phyloP scores from a whole-genome alignment of 1,140 invertebrate genomes.

The Meloidogyne chitwoodi region DNA sequence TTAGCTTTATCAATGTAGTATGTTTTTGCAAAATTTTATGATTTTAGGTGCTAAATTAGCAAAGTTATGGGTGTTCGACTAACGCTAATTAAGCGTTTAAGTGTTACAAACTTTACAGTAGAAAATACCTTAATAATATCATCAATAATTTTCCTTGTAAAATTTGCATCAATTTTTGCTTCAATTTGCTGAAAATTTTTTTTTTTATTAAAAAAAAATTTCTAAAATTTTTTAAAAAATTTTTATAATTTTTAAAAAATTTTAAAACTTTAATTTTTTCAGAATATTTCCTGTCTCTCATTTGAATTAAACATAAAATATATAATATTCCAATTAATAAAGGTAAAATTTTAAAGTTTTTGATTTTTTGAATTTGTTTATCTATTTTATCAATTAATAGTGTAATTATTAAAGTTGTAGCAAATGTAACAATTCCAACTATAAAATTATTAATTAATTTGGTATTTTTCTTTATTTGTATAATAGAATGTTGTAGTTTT shows the following conservation, averaged over 20 bases:
- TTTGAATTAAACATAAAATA: constrained; percentile 12
- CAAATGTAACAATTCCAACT: not conserved
- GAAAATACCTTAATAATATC: not conserved
- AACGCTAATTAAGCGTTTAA: too few relatives aligned
- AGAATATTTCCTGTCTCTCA: not conserved
- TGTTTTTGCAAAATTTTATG: too few relatives aligned
- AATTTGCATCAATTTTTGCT: not conserved
- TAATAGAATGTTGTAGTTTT: too few relatives aligned
- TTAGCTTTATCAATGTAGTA: too few relatives aligned
- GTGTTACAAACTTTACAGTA: too few relatives aligned
- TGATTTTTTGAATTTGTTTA: not conserved
- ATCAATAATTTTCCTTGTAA: not conserved
- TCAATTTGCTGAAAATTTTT: not conserved
- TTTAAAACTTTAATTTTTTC: not conserved
- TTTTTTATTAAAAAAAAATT: too few relatives aligned
- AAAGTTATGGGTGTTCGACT: too few relatives aligned
- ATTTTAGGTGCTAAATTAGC: too few relatives aligned
- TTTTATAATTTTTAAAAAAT: not conserved
- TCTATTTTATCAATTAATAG: constrained; percentile 7
- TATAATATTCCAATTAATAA: constrained; percentile 11
- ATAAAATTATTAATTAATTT: not conserved
- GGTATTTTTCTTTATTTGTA: too few relatives aligned
- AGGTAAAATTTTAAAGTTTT: not conserved
- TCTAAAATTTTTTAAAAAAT: too few relatives aligned
- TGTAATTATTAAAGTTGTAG: not conserved